phyloP scores from a whole-genome alignment of 2,797 vertebrate species.

The Sebastes itinus region DNA sequence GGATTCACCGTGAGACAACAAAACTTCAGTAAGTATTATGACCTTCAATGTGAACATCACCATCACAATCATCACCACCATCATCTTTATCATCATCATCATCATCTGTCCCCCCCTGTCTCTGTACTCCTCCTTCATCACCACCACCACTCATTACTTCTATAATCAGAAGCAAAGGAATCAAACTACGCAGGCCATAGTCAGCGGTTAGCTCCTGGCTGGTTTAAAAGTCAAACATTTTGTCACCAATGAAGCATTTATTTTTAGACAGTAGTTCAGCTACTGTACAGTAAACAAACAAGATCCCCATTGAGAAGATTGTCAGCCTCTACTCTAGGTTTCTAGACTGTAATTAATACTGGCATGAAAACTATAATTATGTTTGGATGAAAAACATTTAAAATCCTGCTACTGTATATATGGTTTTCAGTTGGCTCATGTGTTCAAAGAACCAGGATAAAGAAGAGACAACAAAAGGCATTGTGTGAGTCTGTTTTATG shows the following conservation, averaged over 20 bases:
- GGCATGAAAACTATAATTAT: slow-evolving; percentile 22
- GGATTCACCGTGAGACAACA: slow-evolving; percentile 27
- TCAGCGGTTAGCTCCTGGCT: slow-evolving; percentile 25
- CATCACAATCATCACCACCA: slow-evolving; percentile 36
- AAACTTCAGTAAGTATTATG: slow-evolving; percentile 38
- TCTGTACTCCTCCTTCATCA: slow-evolving; percentile 22
- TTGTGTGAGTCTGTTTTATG: neutral
- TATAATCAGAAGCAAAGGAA: slow-evolving; percentile 40
- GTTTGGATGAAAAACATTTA: neutral
- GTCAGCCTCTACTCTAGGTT: slow-evolving; percentile 12
- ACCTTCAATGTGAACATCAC: slow-evolving; percentile 44
- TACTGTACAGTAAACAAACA: slow-evolving; percentile 38
- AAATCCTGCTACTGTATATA: neutral
- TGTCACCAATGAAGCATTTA: slow-evolving; percentile 41
- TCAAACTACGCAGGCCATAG: slow-evolving; percentile 10
- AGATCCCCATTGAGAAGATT: slow-evolving; percentile 28
- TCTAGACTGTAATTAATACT: slow-evolving; percentile 24
- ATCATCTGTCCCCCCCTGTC: neutral
- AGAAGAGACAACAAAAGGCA: neutral
- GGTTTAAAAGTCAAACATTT: slow-evolving; percentile 31
- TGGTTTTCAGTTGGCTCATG: neutral
- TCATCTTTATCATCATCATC: slow-evolving; percentile 30
- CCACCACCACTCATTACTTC: slow-evolving; percentile 22
- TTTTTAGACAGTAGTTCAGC: slow-evolving; percentile 26
- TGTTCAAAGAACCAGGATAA: neutral